Evolutionary conservation across 2,113 vertebrate genomes (phyloP).

Genomic region (Cyphomyrus plagiostoma): DNA sequence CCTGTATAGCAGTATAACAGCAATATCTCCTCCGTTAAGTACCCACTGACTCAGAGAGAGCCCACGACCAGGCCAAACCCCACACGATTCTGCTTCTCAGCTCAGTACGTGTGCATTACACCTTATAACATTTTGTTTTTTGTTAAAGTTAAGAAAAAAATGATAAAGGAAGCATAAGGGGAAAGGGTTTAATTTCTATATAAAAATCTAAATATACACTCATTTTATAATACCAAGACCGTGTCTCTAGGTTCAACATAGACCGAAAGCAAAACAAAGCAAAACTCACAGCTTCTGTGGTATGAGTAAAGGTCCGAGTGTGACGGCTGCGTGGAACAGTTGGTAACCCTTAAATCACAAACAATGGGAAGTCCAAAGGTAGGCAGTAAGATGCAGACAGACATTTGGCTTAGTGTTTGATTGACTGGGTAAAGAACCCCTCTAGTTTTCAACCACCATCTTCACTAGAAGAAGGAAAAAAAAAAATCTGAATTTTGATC

Average conservation of each 20-base stretch:
- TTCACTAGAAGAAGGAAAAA: conserved; percentile 36
- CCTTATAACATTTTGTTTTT: conserved; percentile 40
- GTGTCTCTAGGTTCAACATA: conserved; percentile 42
- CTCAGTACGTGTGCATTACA: conserved; percentile 44
- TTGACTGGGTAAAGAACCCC: neutral
- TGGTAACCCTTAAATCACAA: conserved; percentile 16
- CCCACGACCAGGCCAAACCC: neutral
- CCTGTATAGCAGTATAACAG: neutral
- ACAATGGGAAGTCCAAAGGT: neutral
- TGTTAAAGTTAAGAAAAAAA: conserved; percentile 33
- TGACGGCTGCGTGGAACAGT: conserved; percentile 45
- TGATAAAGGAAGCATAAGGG: conserved; percentile 30
- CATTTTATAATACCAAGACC: conserved; percentile 47
- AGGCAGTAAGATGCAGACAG: neutral
- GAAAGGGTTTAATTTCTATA: conserved; percentile 47
- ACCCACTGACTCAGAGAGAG: neutral
- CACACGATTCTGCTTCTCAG: conserved; percentile 8
- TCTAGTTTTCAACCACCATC: neutral
- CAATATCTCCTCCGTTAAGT: neutral
- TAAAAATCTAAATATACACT: conserved; percentile 67
- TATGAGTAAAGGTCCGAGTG: conserved; percentile 40
- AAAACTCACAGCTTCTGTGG: conserved; percentile 10
- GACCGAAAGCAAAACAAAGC: conserved; percentile 29
- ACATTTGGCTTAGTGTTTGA: conserved; percentile 19
- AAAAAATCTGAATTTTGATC: conserved; percentile 28